Base-by-base conservation (phyloP, 2,113 vertebrate species). In the Geococcyx californianus region DNA sequence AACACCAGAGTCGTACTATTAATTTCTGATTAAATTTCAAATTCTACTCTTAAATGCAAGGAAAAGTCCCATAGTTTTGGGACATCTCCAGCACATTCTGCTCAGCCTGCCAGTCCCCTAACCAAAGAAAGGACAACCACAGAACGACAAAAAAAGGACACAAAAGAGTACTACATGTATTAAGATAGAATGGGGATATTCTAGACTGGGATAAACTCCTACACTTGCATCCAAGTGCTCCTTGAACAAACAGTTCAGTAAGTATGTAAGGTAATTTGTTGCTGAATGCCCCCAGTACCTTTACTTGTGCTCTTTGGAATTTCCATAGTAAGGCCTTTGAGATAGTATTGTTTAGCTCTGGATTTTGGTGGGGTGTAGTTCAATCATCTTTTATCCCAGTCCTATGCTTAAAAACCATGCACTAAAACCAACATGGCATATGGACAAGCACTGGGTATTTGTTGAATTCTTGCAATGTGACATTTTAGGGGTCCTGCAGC, bases 331-430 rank as follows among this genome's bases (percentile, higher is more conserved):
- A 62, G 25, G 18, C 10, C 7, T 6, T 14, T 25, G 23, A 63
- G 29, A 40, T 52, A 18, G 19, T 60, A 0, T 11, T 55, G 19
- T 54, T 54, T 31, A 63, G 44, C 55, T 47, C 31, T 34, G 58
- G 28, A 55, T 72, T 77, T 68, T 84, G 42, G 29, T 25, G 36
- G 4, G n/a, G 12, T 5, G 3, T 16, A 11, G 14, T 44, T 28
- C 0, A 1, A 26, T 36, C 11, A 18, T 13, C 29, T 33, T 45
- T 24, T 68, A 12, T 38, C 16, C 13, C 4, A 51, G 29, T 15
- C 13, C 6, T 19, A 2, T 8, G 14, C 49, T 87, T 79, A 55
- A 75, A 90, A 69, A 24, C 2, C 6, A 4, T 8, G 6, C 20
- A 33, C 29, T 14, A 49, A 64, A 83, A 9, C 42, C 38, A 59